Conservation (phyloP, 2,888 invertebrate species). For the Hoplodrina ambigua region DNA sequence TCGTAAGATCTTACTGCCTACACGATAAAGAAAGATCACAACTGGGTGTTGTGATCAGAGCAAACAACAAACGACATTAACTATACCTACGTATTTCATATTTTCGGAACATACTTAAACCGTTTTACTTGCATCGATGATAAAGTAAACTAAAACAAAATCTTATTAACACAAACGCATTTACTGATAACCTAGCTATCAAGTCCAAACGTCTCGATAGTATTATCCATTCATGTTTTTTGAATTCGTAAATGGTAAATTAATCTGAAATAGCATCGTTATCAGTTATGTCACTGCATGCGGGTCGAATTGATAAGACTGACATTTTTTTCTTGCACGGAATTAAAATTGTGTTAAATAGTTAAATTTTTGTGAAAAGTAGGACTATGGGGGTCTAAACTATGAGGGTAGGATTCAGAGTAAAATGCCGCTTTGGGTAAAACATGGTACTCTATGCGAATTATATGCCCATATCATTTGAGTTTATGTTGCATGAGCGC, state of each 20-base stretch:
- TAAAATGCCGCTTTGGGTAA: no score
- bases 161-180: slow-evolving; percentile 22
- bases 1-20: no score
- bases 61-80: neutral
- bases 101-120: neutral
- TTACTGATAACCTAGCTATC: slow-evolving; percentile 17
- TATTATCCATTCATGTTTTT: slow-evolving; percentile 43
- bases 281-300: slow-evolving; percentile 43
- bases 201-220: slow-evolving; percentile 18
- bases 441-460: no score
- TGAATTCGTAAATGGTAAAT: slow-evolving; percentile 5
- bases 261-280: slow-evolving; percentile 20
- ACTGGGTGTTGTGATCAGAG: no score
- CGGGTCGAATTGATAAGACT: slow-evolving; percentile 34
- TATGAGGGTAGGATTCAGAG: neutral
- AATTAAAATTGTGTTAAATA: neutral
- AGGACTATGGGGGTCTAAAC: neutral
- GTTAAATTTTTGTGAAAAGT: neutral
- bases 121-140: slow-evolving; percentile 16
- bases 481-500: no score
- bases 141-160: slow-evolving; percentile 19
- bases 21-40: no score
- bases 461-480: no score
- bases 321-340: slow-evolving; percentile 14
- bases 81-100: no score